phyloP scores from a whole-genome alignment of 53 echinoderm and acorn worm species.

The Antedon mediterranea region DNA sequence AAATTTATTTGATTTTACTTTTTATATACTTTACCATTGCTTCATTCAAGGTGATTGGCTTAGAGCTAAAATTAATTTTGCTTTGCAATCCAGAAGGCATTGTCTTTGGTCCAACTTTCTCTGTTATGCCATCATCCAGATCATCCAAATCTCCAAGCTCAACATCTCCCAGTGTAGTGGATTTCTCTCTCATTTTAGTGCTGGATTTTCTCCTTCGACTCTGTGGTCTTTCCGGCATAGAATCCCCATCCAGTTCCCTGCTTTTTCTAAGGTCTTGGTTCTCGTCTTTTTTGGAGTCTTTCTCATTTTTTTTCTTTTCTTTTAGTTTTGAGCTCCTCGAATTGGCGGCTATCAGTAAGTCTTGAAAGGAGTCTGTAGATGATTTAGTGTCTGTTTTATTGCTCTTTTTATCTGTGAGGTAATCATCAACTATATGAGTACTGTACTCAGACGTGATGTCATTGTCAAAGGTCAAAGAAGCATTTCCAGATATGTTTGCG shows the following conservation, averaged over 20 bases:
- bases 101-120: constrained; percentile 29
- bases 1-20: no score
- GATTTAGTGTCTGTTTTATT: neutral
- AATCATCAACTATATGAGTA: neutral
- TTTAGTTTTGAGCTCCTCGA: neutral
- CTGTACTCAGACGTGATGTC: neutral
- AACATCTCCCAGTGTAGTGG: constrained; percentile 50
- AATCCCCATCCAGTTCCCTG: neutral
- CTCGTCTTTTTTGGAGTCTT: neutral
- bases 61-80: constrained; percentile 47
- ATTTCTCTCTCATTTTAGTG: constrained; percentile 18
- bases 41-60: constrained; percentile 69
- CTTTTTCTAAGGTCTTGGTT: neutral
- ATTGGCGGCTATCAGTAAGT: neutral
- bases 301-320: neutral
- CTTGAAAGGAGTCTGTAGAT: neutral
- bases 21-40: constrained; percentile 55
- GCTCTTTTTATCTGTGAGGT: neutral
- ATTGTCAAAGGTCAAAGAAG: neutral
- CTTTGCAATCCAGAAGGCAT: constrained; percentile 27
- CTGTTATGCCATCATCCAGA: constrained; percentile 59
- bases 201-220: neutral
- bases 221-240: neutral
- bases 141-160: constrained; percentile 93
- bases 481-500: neutral